Percentiles rank a stretch among this genome's conserved stretches.
Conservation (phyloP, 2,888 invertebrate genomes). For the Anoncus sp. region DNA sequence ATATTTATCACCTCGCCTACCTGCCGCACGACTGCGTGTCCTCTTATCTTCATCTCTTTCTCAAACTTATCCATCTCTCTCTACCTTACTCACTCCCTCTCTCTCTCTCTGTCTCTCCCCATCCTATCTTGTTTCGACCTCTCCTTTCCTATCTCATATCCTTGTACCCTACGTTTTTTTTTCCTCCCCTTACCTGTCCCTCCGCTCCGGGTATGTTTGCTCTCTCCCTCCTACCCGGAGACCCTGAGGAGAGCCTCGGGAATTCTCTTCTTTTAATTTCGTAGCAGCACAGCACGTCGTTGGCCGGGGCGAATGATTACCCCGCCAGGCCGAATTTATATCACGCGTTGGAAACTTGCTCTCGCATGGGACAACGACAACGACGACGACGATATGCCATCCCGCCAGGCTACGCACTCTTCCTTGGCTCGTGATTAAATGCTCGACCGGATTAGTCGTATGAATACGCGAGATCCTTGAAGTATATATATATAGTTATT, state of each 20-base stretch:
- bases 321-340: slow-evolving; percentile 79
- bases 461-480: slow-evolving; percentile 59
- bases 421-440: slow-evolving; percentile 69
- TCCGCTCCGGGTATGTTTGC: slow-evolving; percentile 66
- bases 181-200: slow-evolving; percentile 60
- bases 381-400: slow-evolving; percentile 51
- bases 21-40: slow-evolving; percentile 71
- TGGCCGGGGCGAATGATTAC: slow-evolving; percentile 77
- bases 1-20: slow-evolving; percentile 78
- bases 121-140: slow-evolving; percentile 46
- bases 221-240: slow-evolving; percentile 35
- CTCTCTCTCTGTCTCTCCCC: slow-evolving; percentile 1
- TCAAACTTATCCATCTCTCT: slow-evolving; percentile 56
- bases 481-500: slow-evolving; percentile 28
- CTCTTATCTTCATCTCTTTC: slow-evolving; percentile 66
- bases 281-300: slow-evolving; percentile 63
- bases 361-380: slow-evolving; percentile 59
- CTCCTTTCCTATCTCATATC: slow-evolving; percentile 48
- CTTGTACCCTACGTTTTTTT: slow-evolving; percentile 53
- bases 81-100: slow-evolving; percentile 24
- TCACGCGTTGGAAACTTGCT: slow-evolving; percentile 73
- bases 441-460: slow-evolving; percentile 63
- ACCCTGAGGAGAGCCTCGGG: slow-evolving; percentile 52
- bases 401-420: slow-evolving; percentile 32
- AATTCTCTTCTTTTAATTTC: slow-evolving; percentile 64